Evolutionary conservation across 2,888 invertebrate genomes (phyloP), one percentile per base, ranked within the genome.

Genomic region (Merodon equestris): DNA sequence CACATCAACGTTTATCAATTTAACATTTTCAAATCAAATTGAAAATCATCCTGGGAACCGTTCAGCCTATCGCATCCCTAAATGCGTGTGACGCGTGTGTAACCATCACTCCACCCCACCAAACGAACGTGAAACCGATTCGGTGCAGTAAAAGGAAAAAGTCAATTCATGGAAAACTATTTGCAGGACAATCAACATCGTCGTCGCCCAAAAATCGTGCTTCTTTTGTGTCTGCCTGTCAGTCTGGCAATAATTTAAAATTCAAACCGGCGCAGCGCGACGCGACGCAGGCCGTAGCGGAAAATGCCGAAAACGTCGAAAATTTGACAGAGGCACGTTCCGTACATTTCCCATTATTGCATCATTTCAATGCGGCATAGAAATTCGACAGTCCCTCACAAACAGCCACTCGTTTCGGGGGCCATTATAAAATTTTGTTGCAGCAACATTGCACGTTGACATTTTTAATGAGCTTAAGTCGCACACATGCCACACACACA

Each of bases 391-490:
- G 27, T 50, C 77, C 72, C 73, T 53, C 67, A 53, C 67, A 72
- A 72, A 77, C 77, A 72, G 66, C 51, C 61, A 54, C 73, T 3
- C 40, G 73, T 74, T 79, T 64, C 64, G 74, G 70, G 74, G 70
- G 68, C 70, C 53, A 81, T 81, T 81, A 81, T 81, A 75, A 75
- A 81, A 81, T 81, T n/a, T 81, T 81, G 81, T 81, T 81, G 81
- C 81, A 73, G 81, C 81, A 81, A 81, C 81, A 81, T 75, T 74
- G 81, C 74, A 75, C 74, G 66, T 71, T 81, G 81, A 81, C 75
- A 81, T 81, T 81, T 81, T 81, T 81, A 81, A 81, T 81, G 81
- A 81, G 81, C 74, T 81, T 66, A 75, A 66, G 40, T 73, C 79
- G 64, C 68, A 70, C 45, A 81, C 18, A 27, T 19, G 1, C 14